Evolutionary conservation across 2,113 vertebrate genomes (phyloP), one percentile per base, ranked within the genome.

Genomic region (Spermophilus dauricus): DNA sequence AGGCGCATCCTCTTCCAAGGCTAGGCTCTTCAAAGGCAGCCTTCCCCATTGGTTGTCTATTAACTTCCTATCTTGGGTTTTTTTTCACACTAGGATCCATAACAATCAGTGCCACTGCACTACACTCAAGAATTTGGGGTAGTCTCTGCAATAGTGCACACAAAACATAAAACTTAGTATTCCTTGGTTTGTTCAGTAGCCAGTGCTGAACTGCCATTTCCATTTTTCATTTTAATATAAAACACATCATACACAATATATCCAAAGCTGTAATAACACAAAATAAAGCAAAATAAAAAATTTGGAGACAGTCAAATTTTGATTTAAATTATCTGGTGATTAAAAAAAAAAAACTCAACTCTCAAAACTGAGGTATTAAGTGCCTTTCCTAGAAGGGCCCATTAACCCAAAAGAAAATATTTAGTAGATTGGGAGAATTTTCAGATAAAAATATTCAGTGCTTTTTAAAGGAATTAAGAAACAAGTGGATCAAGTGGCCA

Each of bases 181-280:
- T 86, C n/a, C 53, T 86, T 72, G 56, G n/a, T 86, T 30, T 95
- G 37, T 48, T 94, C 76, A 89, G 90, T 77, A 20, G 34, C 22
- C n/a, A 51, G 17, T 20, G n/a, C 14, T 94, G 32, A 94, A 39
- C 67, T 89, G 75, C 48, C 17, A 80, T 70, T 34, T 1, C 11
- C 7, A 84, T 75, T 97, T 76, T 92, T 89, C 58, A 94, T 70
- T 85, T 94, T 94, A 92, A 75, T 69, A 61, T 89, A 96, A 86
- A 7, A n/a, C 20, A 48, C 28, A 45, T 12, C 20, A 63, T 51
- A 39, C 12, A 94, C 7, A 97, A 73, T 89, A 61, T 34, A 75
- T 63, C 63, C 75, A 28, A 95, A 90, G 20, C 30, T 56, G 39
- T 82, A 91, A 78, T 20, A 96, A 58, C 45, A 9, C 2, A 92